phyloP scores from a whole-genome alignment of 2,888 invertebrate species.

The Pristionchus entomophagus region DNA sequence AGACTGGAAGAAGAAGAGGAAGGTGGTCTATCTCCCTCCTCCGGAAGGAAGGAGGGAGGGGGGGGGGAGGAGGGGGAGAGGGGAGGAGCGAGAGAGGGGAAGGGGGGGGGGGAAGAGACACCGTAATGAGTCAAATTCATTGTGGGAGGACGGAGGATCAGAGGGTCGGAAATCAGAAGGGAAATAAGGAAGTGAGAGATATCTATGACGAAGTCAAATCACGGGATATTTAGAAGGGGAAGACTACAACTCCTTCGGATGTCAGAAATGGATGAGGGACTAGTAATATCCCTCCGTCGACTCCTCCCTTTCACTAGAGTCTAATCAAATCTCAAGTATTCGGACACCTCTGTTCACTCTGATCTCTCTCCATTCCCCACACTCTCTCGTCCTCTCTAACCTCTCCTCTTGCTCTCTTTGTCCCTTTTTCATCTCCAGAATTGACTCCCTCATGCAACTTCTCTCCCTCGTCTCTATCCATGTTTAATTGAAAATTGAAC shows the following conservation, averaged over 20 bases:
- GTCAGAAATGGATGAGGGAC: slow-evolving; percentile 21
- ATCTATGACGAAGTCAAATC: background rate
- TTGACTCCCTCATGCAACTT: slow-evolving; percentile 32
- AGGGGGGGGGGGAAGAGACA: background rate
- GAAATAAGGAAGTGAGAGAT: slow-evolving; percentile 26
- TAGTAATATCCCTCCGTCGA: background rate
- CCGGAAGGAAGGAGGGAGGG: slow-evolving; percentile 17
- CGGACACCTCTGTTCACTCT: slow-evolving; percentile 29
- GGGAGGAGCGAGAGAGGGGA: background rate
- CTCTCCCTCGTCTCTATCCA: background rate
- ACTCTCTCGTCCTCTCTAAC: slow-evolving; percentile 8
- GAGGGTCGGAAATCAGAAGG: too few relatives aligned
- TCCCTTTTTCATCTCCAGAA: slow-evolving; percentile 22
- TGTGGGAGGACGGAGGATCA: background rate
- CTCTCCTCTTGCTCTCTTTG: background rate
- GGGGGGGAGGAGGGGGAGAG: too few relatives aligned
- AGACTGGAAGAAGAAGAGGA: slow-evolving; percentile 37
- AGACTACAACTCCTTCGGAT: background rate
- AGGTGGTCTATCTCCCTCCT: slow-evolving; percentile 38
- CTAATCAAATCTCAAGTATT: slow-evolving; percentile 42
- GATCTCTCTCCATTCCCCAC: background rate
- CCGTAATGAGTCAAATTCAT: slow-evolving; percentile 28
- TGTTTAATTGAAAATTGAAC: slow-evolving; percentile 35
- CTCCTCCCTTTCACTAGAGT: slow-evolving; percentile 39
- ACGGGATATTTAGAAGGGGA: background rate